Conservation (phyloP, 2,888 invertebrate genomes). For the Andrena chrysosceles region DNA sequence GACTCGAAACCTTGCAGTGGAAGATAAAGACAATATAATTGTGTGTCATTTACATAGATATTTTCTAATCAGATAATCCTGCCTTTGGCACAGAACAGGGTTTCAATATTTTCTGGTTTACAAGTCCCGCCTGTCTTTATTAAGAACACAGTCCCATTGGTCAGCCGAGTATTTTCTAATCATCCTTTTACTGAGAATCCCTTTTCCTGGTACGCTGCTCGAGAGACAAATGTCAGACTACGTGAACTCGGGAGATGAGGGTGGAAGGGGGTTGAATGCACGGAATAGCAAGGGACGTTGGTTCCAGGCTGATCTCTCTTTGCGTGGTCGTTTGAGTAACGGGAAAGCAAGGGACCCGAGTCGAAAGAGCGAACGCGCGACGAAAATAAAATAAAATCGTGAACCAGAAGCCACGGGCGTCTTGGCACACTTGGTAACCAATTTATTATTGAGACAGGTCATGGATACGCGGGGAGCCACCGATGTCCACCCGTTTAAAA, state of each 20-base stretch:
- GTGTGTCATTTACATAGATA: no score
- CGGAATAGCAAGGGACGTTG: conserved; percentile 3
- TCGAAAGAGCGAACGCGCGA: conserved; percentile 28
- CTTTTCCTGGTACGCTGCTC: neutral
- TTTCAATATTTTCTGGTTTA: no score
- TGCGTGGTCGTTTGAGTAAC: neutral
- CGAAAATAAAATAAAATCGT: conserved; percentile 67
- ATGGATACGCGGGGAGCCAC: conserved; percentile 70
- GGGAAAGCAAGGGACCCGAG: conserved; percentile 12
- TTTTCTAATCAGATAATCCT: no score
- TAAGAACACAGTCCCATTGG: no score
- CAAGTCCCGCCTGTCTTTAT: no score
- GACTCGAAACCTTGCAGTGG: no score
- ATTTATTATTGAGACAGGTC: conserved; percentile 66
- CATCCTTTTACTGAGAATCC: neutral
- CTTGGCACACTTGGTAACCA: conserved; percentile 69
- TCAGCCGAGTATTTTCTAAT: neutral
- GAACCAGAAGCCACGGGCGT: conserved; percentile 62
- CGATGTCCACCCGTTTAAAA: conserved; percentile 63
- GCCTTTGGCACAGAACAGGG: no score
- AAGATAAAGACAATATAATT: no score
- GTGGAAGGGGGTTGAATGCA: conserved; percentile 6
- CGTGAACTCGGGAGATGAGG: neutral
- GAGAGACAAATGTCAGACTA: conserved; percentile 27
- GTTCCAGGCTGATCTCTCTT: conserved; percentile 6